A percentile compares a stretch with the other conserved stretches of the same genome.
Evolutionary conservation across 2,797 vertebrate species (phyloP).

Genomic region (Catharus ustulatus): DNA sequence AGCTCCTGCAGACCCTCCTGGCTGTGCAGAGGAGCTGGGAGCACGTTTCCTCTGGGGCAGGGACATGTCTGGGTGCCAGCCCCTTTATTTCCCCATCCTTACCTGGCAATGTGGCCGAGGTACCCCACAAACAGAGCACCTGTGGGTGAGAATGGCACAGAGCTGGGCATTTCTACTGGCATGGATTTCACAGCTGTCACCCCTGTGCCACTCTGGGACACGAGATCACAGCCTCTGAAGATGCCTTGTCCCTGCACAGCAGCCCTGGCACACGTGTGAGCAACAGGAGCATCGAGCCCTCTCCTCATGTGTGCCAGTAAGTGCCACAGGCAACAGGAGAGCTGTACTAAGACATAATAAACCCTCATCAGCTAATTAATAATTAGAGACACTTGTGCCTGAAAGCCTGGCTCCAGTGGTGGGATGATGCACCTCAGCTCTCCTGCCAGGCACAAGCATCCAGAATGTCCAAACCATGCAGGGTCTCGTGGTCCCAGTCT

Average conservation of each 20-base stretch:
- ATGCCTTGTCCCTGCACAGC: not conserved
- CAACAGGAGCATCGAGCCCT: not conserved
- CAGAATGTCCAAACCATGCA: not conserved
- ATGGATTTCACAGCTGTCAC: not conserved
- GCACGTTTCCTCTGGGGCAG: not conserved
- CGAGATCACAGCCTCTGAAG: not conserved
- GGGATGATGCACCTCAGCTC: constrained; percentile 32
- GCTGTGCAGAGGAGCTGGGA: not conserved
- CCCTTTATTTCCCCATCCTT: not conserved
- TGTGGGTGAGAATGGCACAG: fast-evolving
- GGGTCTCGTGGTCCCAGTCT: not conserved
- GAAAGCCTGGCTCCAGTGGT: constrained; percentile 54
- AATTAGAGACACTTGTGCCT: constrained; percentile 54
- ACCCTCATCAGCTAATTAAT: constrained; percentile 62
- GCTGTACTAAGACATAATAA: constrained; percentile 21
- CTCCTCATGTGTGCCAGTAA: not conserved
- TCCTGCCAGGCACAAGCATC: not conserved
- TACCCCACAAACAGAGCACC: not conserved
- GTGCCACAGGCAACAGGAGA: constrained; percentile 39
- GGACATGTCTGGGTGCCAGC: not conserved
- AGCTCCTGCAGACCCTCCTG: not conserved
- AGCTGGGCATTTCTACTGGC: not conserved
- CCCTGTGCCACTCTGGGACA: fast-evolving
- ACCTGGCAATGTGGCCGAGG: not conserved
- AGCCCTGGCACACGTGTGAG: not conserved